Base-by-base conservation (phyloP, 2,888 invertebrate species). In the Mesorhabditis spiculigera region DNA sequence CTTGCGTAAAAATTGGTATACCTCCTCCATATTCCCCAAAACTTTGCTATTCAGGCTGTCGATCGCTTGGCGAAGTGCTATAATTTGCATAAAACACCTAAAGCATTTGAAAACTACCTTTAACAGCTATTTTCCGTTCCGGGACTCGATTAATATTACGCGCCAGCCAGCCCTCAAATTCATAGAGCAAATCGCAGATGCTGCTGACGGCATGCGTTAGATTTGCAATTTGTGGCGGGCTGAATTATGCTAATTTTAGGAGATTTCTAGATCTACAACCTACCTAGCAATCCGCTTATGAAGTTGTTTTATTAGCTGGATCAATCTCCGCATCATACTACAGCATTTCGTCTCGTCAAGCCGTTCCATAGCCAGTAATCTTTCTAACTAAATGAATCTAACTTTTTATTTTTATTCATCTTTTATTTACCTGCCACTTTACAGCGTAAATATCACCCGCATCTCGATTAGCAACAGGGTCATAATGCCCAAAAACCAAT, bases 151-250 rank as follows among this genome's bases (percentile, higher is more conserved):
- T 50, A 50, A 50, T 10, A 50, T 50, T 1, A 13, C n/a, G 8
- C 8, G 58, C n/a, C n/a, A 50, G n/a, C 58, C 58, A 50, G 10
- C n/a, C n/a, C n/a, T 50, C 58, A 13, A 50, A 50, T 50, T 50
- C 10, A 3, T 50, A 50, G 10, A 50, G 8, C 58, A 50, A n/a
- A 50, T 50, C 58, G n/a, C 58, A 50, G 8, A 50, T 50, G 8
- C 10, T 50, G 58, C 58, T n/a, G n/a, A n/a, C 3, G n/a, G n/a
- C 8, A 13, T 50, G 58, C 10, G 58, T 50, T n/a, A 50, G n/a
- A n/a, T 50, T 50, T 50, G 58, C 58, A 50, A 50, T 10, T 50
- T 50, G 58, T 50, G 58, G 58, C n/a, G 58, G 58, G 8, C 58
- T 50, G 58, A 50, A 50, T 50, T 3, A 10, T 50, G 28, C n/a